Evolutionary conservation across 2,113 vertebrate species (phyloP), one percentile per base, ranked within the genome.

Genomic region (Chaetodon auriga): DNA sequence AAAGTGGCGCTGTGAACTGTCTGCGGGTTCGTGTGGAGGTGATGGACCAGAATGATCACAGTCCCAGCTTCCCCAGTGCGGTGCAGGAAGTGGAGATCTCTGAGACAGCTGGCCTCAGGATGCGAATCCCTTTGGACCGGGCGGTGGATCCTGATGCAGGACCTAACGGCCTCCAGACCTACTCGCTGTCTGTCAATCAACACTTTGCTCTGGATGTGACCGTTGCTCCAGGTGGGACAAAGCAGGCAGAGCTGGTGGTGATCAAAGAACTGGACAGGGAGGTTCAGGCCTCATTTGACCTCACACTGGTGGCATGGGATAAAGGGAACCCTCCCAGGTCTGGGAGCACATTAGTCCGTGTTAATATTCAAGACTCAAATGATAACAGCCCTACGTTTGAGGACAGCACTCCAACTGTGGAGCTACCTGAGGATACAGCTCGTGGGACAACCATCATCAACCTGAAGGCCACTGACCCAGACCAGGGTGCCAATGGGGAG

Each of bases 311-410:
- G 0, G 98, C 97, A 5, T 96, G 95, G 25, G 98, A 99, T 73
- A 96, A 96, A 0, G 98, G 97, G 43, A 92, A 93, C 19, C 97
- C 97, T 0, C 96, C 96, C 0, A 95, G 92, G 84, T 97, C 97
- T 46, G 97, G 97, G 14, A 97, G 95, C 0, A 95, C 96, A 36
- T 87, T 96, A 76, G 91, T 99, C 25, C 95, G 90, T 72, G 95
- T 99, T 65, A 96, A 92, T 0, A 95, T 99, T 43, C 91, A 97
- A 0, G 97, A 99, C 88, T 98, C 97, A 43, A 99, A 99, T 0
- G 98, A 99, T 76, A 99, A 99, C 76, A 98, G 96, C 71, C 98
- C 97, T 0, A n/a, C 93, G 4, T 98, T 98, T 89, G 95, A 96
- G 51, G 95, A 97, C 72, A 96, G 91, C 81, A 95, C 92, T 0